Percentiles rank a stretch among this genome's conserved stretches.
Conservation (phyloP, 2,797 vertebrate species). For the Poecile montanus region DNA sequence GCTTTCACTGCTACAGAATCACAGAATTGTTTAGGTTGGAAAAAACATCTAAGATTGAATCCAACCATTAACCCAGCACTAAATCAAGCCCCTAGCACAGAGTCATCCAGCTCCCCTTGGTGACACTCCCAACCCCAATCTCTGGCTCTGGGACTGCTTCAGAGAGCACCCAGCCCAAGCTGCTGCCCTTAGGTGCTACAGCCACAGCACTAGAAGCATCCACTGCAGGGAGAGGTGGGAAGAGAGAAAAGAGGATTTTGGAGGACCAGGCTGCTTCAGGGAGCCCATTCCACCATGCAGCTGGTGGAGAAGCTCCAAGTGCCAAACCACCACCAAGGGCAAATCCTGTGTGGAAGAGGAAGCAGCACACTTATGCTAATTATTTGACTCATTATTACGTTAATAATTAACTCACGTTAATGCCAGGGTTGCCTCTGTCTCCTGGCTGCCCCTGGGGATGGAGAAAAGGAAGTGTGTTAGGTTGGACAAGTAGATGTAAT, state of each 20-base stretch:
- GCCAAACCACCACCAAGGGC: not conserved
- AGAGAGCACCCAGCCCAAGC: not conserved
- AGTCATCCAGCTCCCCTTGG: not conserved
- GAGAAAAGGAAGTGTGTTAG: not conserved
- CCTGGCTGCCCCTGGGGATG: constrained; percentile 88
- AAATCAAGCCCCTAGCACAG: not conserved
- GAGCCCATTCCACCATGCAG: not conserved
- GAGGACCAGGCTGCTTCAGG: not conserved
- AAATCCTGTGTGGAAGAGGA: not conserved
- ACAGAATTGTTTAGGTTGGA: accelerated
- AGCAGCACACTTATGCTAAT: constrained; percentile 80
- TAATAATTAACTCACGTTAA: constrained; percentile 80
- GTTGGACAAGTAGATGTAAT: not conserved
- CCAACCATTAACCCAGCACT: not conserved
- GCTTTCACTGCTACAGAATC: not conserved
- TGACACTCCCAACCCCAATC: not conserved
- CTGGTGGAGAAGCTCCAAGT: not conserved
- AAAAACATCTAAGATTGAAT: not conserved
- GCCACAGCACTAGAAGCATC: not conserved
- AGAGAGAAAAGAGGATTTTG: not conserved
- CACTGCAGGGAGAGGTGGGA: not conserved
- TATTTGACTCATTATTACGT: no score
- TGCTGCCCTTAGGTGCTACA: not conserved
- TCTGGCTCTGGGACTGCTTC: not conserved
- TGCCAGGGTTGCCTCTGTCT: constrained; percentile 83